Evolutionary conservation across 2,888 invertebrate species (phyloP).

Genomic region (Drosophila planitibia): DNA sequence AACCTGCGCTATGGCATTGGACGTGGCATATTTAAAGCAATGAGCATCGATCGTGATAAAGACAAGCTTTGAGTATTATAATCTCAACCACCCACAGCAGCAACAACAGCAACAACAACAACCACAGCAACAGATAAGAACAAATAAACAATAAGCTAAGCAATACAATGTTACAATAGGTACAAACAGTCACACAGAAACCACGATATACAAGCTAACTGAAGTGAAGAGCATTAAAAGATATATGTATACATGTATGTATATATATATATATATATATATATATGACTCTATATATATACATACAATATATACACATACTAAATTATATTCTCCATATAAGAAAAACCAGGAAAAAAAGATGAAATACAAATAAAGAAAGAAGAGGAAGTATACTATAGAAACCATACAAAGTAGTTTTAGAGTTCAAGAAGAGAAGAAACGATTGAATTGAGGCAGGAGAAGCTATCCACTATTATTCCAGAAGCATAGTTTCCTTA

Average conservation of each 20-base stretch:
- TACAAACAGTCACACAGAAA: slow-evolving; percentile 43
- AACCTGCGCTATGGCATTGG: slow-evolving; percentile 83
- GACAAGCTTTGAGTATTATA: slow-evolving; percentile 85
- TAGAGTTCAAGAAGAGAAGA: slow-evolving; percentile 9
- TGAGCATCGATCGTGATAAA: slow-evolving; percentile 85
- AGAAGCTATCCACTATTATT: slow-evolving; percentile 44
- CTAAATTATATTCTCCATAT: not conserved
- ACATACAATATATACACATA: not conserved
- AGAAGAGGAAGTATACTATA: slow-evolving; percentile 1
- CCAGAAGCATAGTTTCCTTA: slow-evolving; percentile 4
- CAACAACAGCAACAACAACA: slow-evolving; percentile 17
- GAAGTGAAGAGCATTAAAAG: slow-evolving; percentile 34
- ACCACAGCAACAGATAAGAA: slow-evolving; percentile 30
- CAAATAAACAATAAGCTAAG: slow-evolving; percentile 44
- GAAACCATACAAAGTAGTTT: slow-evolving; percentile 8
- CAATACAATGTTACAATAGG: slow-evolving; percentile 64
- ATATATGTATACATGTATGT: slow-evolving; percentile 20
- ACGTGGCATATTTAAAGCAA: slow-evolving; percentile 84
- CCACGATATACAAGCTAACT: slow-evolving; percentile 17
- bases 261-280: slow-evolving; percentile 10
- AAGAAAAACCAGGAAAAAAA: slow-evolving; percentile 2
- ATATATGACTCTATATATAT: slow-evolving; percentile 9
- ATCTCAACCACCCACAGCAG: slow-evolving; percentile 34
- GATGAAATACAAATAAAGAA: not conserved
- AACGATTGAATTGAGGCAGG: slow-evolving; percentile 8